These are phyloP conservation scores for Crossaster papposus DNA, from an alignment of 53 echinoderm and acorn worm species.

Conservation along the genomic window DNA sequence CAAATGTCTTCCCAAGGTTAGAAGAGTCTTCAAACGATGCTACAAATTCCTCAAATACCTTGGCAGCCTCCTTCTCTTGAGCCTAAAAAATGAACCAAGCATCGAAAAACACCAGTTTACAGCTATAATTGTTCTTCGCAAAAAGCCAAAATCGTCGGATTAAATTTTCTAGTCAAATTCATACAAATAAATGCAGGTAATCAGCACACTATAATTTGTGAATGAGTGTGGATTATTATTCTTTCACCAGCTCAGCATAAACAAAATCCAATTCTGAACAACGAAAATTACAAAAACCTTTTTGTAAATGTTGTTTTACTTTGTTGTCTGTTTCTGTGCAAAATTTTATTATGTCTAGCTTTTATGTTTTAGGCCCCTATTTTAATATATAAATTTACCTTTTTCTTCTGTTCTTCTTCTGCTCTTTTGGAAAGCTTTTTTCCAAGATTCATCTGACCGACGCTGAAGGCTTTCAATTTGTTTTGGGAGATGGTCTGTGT, in stretches of 20 bases:
- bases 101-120: neutral
- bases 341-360: no score
- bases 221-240: no score
- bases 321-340: neutral
- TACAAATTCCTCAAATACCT: constrained; percentile 96
- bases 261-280: no score
- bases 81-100: constrained; percentile 48
- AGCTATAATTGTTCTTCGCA: neutral
- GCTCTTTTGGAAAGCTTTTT: constrained; percentile 89
- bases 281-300: no score
- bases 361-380: no score
- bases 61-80: constrained; percentile 97
- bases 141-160: no score
- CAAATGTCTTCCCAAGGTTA: constrained; percentile 81
- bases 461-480: constrained; percentile 96
- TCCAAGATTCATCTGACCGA: constrained; percentile 98
- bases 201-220: no score
- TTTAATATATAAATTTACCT: constrained; percentile 55
- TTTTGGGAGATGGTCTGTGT: constrained; percentile 88
- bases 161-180: no score
- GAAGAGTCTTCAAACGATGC: constrained; percentile 90
- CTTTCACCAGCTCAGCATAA: no score
- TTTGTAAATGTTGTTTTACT: neutral
- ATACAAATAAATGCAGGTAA: no score
- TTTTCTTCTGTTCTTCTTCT: constrained; percentile 89